A percentile compares a stretch with the other conserved stretches of the same genome.
Conservation (phyloP, 2,797 vertebrate genomes). For the Taenioides sp. region DNA sequence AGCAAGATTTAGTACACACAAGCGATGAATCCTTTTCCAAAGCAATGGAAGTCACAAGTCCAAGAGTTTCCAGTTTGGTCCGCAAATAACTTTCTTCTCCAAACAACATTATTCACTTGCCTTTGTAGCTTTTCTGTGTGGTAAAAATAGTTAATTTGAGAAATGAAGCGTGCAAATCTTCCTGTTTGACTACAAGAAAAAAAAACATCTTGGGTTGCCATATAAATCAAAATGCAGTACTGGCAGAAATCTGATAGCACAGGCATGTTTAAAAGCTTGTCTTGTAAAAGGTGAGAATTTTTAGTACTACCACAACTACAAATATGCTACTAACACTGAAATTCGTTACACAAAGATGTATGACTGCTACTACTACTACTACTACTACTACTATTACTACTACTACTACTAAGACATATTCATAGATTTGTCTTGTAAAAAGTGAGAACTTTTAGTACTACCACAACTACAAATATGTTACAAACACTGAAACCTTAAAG, state of each 20-base stretch:
- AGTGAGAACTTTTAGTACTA: constrained; percentile 18
- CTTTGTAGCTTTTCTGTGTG: neutral
- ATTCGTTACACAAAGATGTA: neutral
- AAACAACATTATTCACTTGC: constrained; percentile 1
- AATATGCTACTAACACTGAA: neutral
- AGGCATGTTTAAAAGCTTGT: constrained; percentile 6
- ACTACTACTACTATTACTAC: too few species aligned
- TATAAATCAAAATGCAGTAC: constrained; percentile 4
- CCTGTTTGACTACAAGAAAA: neutral
- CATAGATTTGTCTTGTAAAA: too few species aligned
- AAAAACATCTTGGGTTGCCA: neutral
- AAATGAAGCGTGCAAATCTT: neutral
- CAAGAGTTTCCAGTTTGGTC: neutral
- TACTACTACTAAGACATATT: too few species aligned
- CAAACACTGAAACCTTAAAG: neutral
- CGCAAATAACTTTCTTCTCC: neutral
- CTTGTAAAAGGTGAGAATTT: constrained; percentile 31
- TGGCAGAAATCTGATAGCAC: neutral
- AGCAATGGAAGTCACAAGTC: constrained; percentile 2
- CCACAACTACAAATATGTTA: neutral
- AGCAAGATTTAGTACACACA: neutral
- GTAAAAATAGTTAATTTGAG: constrained; percentile 10
- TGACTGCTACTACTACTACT: too few species aligned
- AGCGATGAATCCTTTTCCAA: neutral
- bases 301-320: neutral